Evolutionary conservation across 2,113 vertebrate species (phyloP).

Genomic region (Siniperca knerii): DNA sequence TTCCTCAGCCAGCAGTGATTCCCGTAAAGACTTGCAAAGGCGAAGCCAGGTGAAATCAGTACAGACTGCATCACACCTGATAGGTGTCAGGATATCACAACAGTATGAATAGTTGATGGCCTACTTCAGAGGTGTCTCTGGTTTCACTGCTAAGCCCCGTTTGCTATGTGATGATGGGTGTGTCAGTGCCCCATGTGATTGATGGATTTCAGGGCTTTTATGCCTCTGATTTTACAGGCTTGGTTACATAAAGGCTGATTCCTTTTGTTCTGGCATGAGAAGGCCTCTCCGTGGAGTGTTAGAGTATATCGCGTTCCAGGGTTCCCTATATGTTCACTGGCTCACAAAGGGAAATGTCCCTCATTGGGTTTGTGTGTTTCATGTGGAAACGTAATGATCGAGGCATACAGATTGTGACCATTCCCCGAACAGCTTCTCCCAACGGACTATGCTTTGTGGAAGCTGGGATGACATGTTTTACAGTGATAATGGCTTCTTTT

Average conservation of each 20-base stretch:
- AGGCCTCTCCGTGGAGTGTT: constrained; percentile 34
- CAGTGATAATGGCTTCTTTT: constrained; percentile 22
- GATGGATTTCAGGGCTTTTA: constrained; percentile 50
- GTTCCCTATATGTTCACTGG: constrained; percentile 24
- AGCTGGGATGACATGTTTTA: constrained; percentile 36
- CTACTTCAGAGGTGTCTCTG: constrained; percentile 74
- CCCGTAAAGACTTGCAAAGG: constrained; percentile 16
- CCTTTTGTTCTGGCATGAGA: constrained; percentile 53
- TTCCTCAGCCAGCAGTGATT: constrained; percentile 61
- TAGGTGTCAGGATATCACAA: constrained; percentile 62
- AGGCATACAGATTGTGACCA: constrained; percentile 16
- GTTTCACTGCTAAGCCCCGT: constrained; percentile 63
- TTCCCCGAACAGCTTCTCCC: constrained; percentile 37
- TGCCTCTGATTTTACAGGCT: constrained; percentile 53
- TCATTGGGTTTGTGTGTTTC: constrained; percentile 15
- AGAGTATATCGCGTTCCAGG: constrained; percentile 35
- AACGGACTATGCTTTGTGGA: constrained; percentile 48
- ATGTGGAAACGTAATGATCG: constrained; percentile 49
- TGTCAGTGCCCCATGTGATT: constrained; percentile 62
- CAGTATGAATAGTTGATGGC: constrained; percentile 78
- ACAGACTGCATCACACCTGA: constrained; percentile 67
- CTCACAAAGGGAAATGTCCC: constrained; percentile 28
- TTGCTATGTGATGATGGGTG: constrained; percentile 59
- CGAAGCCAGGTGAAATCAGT: constrained; percentile 64
- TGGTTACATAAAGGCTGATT: constrained; percentile 54